Percentiles rank a stretch among this genome's conserved stretches.
Conservation (phyloP, 2,888 invertebrate species). For the Amphimallon solstitiale region DNA sequence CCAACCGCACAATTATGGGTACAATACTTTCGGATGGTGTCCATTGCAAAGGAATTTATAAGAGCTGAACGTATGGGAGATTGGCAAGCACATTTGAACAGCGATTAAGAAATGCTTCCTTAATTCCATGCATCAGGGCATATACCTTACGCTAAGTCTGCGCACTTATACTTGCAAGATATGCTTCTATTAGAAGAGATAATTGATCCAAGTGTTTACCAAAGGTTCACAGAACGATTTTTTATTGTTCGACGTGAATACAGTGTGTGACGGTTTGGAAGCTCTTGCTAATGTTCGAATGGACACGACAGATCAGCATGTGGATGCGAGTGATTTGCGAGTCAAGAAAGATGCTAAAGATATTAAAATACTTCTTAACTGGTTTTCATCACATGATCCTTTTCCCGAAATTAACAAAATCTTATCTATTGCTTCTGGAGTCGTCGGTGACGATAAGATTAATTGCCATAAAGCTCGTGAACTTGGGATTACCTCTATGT, state of each 20-base stretch:
- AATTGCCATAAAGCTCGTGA: slow-evolving; percentile 50
- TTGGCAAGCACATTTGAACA: slow-evolving; percentile 51
- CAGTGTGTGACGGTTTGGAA: slow-evolving; percentile 49
- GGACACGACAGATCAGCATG: not conserved
- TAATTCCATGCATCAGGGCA: slow-evolving; percentile 52
- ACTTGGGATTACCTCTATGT: slow-evolving; percentile 51
- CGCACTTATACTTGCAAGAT: slow-evolving; percentile 42
- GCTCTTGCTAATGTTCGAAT: slow-evolving; percentile 49
- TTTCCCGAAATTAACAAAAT: slow-evolving; percentile 47
- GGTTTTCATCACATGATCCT: slow-evolving; percentile 54
- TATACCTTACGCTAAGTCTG: slow-evolving; percentile 41
- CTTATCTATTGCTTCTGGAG: slow-evolving; percentile 44
- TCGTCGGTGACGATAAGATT: slow-evolving; percentile 44
- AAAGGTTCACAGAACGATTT: slow-evolving; percentile 5
- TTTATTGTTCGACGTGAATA: too few species aligned
- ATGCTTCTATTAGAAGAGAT: slow-evolving; percentile 1
- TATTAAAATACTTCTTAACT: slow-evolving; percentile 52
- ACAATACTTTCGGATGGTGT: slow-evolving; percentile 57
- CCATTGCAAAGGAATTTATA: slow-evolving; percentile 52
- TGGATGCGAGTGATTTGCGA: not conserved
- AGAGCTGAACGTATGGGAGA: slow-evolving; percentile 30
- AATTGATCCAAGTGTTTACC: slow-evolving; percentile 1
- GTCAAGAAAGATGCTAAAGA: slow-evolving; percentile 15
- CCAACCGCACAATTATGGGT: slow-evolving; percentile 55
- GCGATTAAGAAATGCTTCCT: slow-evolving; percentile 52